Evolutionary conservation across 2,113 vertebrate species (phyloP), one percentile per base, ranked within the genome.

Genomic region (Lophochroa leadbeateri): DNA sequence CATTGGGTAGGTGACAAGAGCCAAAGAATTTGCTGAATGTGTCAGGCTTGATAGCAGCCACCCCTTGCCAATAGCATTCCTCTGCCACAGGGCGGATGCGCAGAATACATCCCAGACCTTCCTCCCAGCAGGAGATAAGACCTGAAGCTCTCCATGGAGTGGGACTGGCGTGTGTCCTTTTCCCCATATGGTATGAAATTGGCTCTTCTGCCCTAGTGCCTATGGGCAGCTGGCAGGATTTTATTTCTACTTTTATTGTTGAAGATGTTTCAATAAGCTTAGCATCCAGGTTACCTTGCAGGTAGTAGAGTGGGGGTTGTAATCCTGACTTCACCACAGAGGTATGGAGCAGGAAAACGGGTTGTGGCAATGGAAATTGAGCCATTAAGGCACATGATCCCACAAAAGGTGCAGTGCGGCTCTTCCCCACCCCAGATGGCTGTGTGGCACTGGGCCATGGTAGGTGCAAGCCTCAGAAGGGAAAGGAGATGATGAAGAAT

Each of bases 11-110:
- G 72, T 95, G 89, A 96, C 92, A 94, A 89, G 83, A 93, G 82
- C 78, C 84, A 91, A 96, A 90, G 91, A 96, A 95, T 96, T 70
- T 75, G 33, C 79, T 95, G 95, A 94, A 95, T 87, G 89, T 95
- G 84, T 91, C 8, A 4, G 64, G 77, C 53, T 81, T 94, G 95
- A 95, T 91, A 96, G 84, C 70, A 84, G 63, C 46, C 7, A 21
- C 67, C 52, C 84, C 91, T 95, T 41, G 71, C 24, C 8, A 81
- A 24, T 92, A 44, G n/a, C 95, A 96, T 97, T 98, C 92, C 85
- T 14, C 35, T 94, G 90, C 94, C 8, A 3, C 76, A 41, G 82
- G 37, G 35, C 1, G 4, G 89, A 94, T 68, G 44, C 8, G 10
- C 49, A 77, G 58, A 95, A 92, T 76, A 49, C 5, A n/a, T 89